Base-by-base conservation (phyloP, 2,113 vertebrate species). In the Phyllostomus hastatus region DNA sequence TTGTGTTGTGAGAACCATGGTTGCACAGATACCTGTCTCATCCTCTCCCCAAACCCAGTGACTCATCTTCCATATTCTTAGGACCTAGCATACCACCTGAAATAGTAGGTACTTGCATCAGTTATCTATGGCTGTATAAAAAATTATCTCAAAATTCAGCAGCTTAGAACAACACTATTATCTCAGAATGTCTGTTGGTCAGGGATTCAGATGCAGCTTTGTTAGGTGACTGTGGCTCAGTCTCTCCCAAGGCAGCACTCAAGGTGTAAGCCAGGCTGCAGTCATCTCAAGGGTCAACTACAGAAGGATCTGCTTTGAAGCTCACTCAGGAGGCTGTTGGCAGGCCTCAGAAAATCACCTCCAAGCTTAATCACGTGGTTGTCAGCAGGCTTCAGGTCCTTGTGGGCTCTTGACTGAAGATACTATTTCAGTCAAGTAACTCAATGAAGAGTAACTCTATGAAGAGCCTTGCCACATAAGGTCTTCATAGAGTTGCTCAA, bases 1-100 rank as follows among this genome's bases (percentile, higher is more conserved):
- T n/a, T 41, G 50, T 15, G 6, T 10, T 20, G 5, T 52, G 52
- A 38, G 31, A 6, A 31, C 7, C 0, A 0, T 50, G 31, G n/a
- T 22, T 84, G 78, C 7, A 2, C 28, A 14, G 2, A 6, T 11
- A 24, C 35, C 50, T 57, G 17, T 83, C 57, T 81, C 12, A 4
- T 31, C 41, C 1, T 67, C 43, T 75, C 26, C 38, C 54, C 61
- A 35, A 38, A 82, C 14, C n/a, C 31, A 31, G 31, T 70, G 50
- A 33, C 33, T 66, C 41, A 48, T 48, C 59, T 82, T 72, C 41
- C 80, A 64, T 10, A 1, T 85, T 90, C 46, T 66, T 54, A 81
- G 1, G 38, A 31, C 38, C 67, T 84, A 33, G 5, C 33, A 19
- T 16, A 52, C 33, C 59, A 59, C 14, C 35, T 80, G 48, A 66